Evolutionary conservation across 1,140 invertebrate species (phyloP).

Genomic region (Eriosoma lanigerum): DNA sequence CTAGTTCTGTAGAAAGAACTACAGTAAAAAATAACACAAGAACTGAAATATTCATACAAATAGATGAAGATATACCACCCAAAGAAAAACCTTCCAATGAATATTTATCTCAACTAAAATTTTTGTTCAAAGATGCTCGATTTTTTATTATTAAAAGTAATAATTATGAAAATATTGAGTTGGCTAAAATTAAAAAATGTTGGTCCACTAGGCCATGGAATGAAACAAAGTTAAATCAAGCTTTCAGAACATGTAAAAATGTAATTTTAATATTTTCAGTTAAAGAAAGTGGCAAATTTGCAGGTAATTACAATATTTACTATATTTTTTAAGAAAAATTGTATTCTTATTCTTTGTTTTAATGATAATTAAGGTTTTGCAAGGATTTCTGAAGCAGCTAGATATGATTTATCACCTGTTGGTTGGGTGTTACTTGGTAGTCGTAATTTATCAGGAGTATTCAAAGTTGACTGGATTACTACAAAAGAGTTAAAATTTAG

Average conservation of each 20-base stretch:
- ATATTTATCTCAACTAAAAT: conserved; percentile 87
- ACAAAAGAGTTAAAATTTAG: conserved; percentile 91
- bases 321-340: too few relatives aligned
- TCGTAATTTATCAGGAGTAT: conserved; percentile 91
- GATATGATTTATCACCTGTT: conserved; percentile 83
- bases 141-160: conserved; percentile 98
- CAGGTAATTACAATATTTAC: conserved; percentile 55
- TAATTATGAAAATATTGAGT: conserved; percentile 92
- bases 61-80: conserved; percentile 55
- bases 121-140: conserved; percentile 89
- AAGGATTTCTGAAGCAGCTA: conserved; percentile 80
- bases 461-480: conserved; percentile 95
- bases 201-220: conserved; percentile 98
- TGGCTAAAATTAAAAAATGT: conserved; percentile 93
- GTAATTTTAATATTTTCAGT: conserved; percentile 96
- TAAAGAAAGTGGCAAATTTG: conserved; percentile 93
- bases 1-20: conserved; percentile 67
- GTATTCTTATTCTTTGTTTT: not conserved
- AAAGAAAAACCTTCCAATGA: conserved; percentile 71
- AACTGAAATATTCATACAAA: conserved; percentile 60
- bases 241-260: conserved; percentile 87
- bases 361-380: conserved; percentile 72
- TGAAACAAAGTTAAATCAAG: conserved; percentile 93
- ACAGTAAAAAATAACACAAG: conserved; percentile 70
- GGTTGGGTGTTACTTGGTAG: conserved; percentile 92